Base-by-base conservation (phyloP, 2,113 vertebrate species). In the Sylvietta virens region DNA sequence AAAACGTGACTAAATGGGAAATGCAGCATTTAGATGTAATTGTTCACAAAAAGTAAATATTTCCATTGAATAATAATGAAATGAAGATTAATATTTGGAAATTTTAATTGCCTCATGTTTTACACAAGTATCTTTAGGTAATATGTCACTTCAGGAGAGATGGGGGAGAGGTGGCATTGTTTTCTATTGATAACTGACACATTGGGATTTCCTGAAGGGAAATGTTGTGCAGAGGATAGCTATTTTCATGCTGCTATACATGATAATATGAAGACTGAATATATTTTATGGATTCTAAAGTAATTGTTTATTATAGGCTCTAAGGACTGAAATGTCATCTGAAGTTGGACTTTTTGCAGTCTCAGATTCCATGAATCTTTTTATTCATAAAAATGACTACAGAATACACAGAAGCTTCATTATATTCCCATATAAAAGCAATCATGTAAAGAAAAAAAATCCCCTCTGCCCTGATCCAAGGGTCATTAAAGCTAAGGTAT, bases 91-190 rank as follows among this genome's bases (percentile, higher is more conserved):
- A 47, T 27, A 45, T 50, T 76, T 3, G 6, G 39, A 54, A 12
- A 64, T n/a, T 79, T 73, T 70, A 67, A 33, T 58, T 69, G 45
- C 15, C 12, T 92, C 8, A 6, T 30, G 15, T 42, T 10, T 78
- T 89, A 26, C 1, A 0, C 21, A 44, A 51, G 7, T 66, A 18
- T 53, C n/a, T 73, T 64, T 64, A 78, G 45, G 45, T 45, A 72
- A 79, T 28, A 19, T 21, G 35, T 47, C 5, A 39, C 56, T 66
- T 61, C 42, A 71, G 30, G 17, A 60, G 42, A 33, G 23, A 18
- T 51, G 12, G 7, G 0, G 3, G 9, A 8, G 10, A 64, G 47
- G 9, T 77, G n/a, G 2, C 0, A 2, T 64, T 48, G 8, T 16
- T 62, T 1, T 48, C 22, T 61, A 21, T 42, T 39, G 58, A 30